phyloP scores from a whole-genome alignment of 1,140 invertebrate genomes.

The Whitmania pigra region DNA sequence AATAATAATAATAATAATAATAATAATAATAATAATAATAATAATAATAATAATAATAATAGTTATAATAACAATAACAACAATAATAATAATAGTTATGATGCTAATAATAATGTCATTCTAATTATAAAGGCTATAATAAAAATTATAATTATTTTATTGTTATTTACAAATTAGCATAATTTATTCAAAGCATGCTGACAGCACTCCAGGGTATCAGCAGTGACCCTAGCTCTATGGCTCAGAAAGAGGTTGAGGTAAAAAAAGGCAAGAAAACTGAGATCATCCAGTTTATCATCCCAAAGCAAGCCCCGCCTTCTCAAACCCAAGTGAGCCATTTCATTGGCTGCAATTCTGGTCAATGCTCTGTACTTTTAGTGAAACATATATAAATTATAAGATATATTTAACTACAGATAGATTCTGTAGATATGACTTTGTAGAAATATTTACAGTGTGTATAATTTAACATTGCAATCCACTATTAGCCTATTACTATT shows the following conservation, averaged over 20 bases:
- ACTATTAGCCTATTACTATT: too few relatives aligned
- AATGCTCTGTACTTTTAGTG: not conserved
- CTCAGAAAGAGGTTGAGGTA: not conserved
- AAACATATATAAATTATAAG: not conserved
- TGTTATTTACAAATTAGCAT: not conserved
- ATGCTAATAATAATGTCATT: too few relatives aligned
- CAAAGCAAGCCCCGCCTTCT: constrained; percentile 15
- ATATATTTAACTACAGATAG: not conserved
- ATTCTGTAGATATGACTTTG: not conserved
- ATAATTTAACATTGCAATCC: too few relatives aligned
- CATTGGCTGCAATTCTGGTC: not conserved
- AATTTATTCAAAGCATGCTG: not conserved
- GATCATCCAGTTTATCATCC: not conserved
- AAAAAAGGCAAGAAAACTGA: not conserved
- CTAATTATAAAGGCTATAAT: too few relatives aligned
- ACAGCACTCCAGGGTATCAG: not conserved
- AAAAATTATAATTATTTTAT: too few relatives aligned
- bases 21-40: too few relatives aligned
- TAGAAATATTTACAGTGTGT: too few relatives aligned
- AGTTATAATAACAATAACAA: too few relatives aligned
- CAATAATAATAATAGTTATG: too few relatives aligned
- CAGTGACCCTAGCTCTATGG: not conserved
- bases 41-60: too few relatives aligned
- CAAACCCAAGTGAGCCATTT: constrained; percentile 17
- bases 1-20: too few relatives aligned